Evolutionary conservation across 2,888 invertebrate species (phyloP), one percentile per base, ranked within the genome.

Genomic region (Cheilosia pagana): DNA sequence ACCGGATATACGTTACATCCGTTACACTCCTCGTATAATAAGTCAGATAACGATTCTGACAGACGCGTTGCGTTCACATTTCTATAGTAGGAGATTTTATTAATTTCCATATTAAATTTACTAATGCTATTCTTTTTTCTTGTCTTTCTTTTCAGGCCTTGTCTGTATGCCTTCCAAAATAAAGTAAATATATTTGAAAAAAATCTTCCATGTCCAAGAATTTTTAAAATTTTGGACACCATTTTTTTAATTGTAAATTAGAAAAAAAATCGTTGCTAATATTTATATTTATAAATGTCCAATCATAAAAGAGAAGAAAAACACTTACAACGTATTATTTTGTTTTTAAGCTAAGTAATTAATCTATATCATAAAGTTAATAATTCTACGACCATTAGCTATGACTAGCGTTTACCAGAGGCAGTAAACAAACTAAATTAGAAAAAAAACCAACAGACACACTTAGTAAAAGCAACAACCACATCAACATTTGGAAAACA

Each of bases 131-230:
- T 25, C n/a, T 52, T 55, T n/a, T 16, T 53, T 12, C 16, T 86
- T 85, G 68, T 57, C 62, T 87, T 62, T 75, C 14, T 71, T 91
- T 90, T 1, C 88, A 91, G 92, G 91, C 92, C 92, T 91, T 92
- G 92, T 90, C 90, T 90, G 88, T 90, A 89, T 92, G 92, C 92
- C 92, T 92, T 92, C 90, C 90, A 90, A 90, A 88, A 88, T 75
- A 57, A 81, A 87, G 87, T 70, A 88, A 87, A 89, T 87, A 88
- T 88, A 88, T 88, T 87, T 89, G 86, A 89, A 88, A 88, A 35
- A 87, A 88, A 91, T 90, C 91, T 91, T 90, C 90, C 90, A 90
- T 88, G 89, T 89, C 88, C 90, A 88, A 88, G 87, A 89, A 90
- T 90, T 90, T 90, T 85, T 89, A 90, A 90, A 90, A 88, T 88